phyloP scores from a whole-genome alignment of 2,888 invertebrate genomes.

The Psococerastis gibbosa region DNA sequence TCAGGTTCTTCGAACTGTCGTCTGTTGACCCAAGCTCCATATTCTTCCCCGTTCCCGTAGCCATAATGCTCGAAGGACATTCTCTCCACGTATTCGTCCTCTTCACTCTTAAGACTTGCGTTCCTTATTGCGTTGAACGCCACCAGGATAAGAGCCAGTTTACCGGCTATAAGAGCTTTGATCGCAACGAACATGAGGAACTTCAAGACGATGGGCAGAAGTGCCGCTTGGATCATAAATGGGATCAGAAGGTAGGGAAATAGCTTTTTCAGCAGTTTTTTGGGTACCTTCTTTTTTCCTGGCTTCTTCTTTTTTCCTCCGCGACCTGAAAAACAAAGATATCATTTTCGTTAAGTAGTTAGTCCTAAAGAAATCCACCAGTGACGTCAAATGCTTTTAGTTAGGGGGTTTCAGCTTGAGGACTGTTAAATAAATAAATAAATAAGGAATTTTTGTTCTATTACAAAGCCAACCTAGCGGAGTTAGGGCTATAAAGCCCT shows the following conservation, averaged over 20 bases:
- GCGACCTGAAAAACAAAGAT: conserved; percentile 1
- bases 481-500: too few species aligned
- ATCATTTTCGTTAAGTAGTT: too few species aligned
- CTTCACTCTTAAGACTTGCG: conserved; percentile 15
- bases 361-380: too few species aligned
- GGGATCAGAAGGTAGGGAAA: conserved; percentile 20
- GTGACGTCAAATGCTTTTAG: too few species aligned
- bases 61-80: conserved; percentile 20
- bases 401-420: too few species aligned
- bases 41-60: conserved; percentile 19
- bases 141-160: conserved; percentile 19
- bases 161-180: conserved; percentile 20
- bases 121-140: conserved; percentile 18
- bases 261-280: conserved; percentile 17
- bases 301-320: conserved; percentile 13
- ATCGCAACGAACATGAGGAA: conserved; percentile 19
- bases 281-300: conserved; percentile 16
- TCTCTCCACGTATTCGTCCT: conserved; percentile 16
- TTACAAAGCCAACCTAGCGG: too few species aligned
- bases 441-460: too few species aligned
- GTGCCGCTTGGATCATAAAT: conserved; percentile 19
- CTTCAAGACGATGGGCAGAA: conserved; percentile 20
- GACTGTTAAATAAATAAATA: too few species aligned
- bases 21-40: conserved; percentile 19
- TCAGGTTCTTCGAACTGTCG: conserved; percentile 10